phyloP scores from a whole-genome alignment of 92 coral and sea anemone species.

The Montipora capitata region DNA sequence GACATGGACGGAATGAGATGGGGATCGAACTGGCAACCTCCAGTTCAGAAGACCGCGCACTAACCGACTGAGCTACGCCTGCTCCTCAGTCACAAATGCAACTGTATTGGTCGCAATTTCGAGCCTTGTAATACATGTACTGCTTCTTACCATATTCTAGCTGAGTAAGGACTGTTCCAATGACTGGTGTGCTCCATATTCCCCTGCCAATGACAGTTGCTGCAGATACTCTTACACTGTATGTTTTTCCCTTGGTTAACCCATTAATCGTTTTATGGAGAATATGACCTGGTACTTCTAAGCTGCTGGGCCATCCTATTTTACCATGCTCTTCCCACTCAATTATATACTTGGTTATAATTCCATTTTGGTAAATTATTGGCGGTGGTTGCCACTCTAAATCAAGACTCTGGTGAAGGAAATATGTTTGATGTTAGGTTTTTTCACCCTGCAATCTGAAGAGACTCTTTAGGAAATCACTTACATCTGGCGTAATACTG shows the following conservation, averaged over 20 bases:
- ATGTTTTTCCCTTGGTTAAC: slow-evolving; percentile 69
- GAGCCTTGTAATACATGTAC: no score
- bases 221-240: slow-evolving; percentile 83
- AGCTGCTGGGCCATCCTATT: slow-evolving; percentile 2
- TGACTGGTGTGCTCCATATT: slow-evolving; percentile 58
- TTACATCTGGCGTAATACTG: slow-evolving; percentile 91
- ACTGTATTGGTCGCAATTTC: no score
- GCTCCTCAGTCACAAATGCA: no score
- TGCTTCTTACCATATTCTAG: slow-evolving; percentile 51
- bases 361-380: slow-evolving; percentile 67
- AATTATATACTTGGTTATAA: slow-evolving; percentile 78
- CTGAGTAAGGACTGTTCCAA: slow-evolving; percentile 52
- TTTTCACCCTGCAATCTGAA: neutral
- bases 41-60: no score
- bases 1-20: no score
- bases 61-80: no score
- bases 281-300: slow-evolving; percentile 59
- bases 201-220: slow-evolving; percentile 83
- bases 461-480: slow-evolving; percentile 1
- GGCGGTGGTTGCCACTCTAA: slow-evolving; percentile 90
- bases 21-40: no score
- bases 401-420: slow-evolving; percentile 83
- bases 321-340: slow-evolving; percentile 18
- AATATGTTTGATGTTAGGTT: neutral
- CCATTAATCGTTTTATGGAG: slow-evolving; percentile 72